Evolutionary conservation across 2,888 invertebrate genomes (phyloP).

Genomic region (Slavum lentiscoides): DNA sequence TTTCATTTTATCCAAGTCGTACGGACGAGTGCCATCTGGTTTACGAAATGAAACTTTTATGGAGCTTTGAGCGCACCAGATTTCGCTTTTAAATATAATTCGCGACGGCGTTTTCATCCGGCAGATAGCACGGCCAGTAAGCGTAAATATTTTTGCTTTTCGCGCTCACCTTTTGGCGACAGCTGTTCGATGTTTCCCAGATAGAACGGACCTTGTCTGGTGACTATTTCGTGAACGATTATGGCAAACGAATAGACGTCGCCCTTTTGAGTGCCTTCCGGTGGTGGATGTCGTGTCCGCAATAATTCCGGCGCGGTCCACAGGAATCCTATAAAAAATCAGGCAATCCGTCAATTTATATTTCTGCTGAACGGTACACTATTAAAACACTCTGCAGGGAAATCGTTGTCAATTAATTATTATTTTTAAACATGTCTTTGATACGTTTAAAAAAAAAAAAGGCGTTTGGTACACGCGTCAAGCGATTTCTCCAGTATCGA

Average conservation of each 20-base stretch:
- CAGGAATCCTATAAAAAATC: conserved; percentile 68
- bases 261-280: conserved; percentile 83
- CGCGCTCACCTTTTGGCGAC: conserved; percentile 72
- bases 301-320: conserved; percentile 94
- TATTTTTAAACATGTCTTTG: no score
- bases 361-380: no score
- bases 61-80: not conserved
- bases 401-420: no score
- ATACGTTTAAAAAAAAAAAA: no score
- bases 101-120: not conserved
- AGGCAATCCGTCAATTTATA: no score
- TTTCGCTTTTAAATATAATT: not conserved
- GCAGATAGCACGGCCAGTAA: not conserved
- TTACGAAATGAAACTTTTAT: not conserved
- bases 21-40: not conserved
- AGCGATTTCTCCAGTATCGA: no score
- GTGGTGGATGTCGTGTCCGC: conserved; percentile 65
- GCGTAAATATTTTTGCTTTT: not conserved
- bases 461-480: no score
- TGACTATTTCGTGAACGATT: conserved; percentile 89
- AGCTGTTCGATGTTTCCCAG: conserved; percentile 69
- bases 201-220: conserved; percentile 85
- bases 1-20: not conserved
- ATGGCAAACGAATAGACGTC: conserved; percentile 96
- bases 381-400: no score